These are phyloP conservation scores for Cosmia pyralina DNA, from an alignment of 2,888 invertebrate genomes.

Conservation along the genomic window DNA sequence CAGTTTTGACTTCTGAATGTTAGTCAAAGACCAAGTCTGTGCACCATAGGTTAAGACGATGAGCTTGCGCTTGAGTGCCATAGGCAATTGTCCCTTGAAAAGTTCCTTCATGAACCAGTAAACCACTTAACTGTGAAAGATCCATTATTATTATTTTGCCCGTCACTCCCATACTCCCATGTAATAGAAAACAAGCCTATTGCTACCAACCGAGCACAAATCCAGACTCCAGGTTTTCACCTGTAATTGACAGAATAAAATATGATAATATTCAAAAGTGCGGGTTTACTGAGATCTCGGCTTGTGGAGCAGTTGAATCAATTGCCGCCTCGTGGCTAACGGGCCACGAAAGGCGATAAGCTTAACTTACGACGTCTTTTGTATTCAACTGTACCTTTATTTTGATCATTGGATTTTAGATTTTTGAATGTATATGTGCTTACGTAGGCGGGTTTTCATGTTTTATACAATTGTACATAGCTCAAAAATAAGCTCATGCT, in stretches of 20 bases:
- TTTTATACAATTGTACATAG: not conserved
- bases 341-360: conserved; percentile 85
- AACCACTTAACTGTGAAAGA: not conserved
- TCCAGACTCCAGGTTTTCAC: conserved; percentile 20
- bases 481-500: not conserved
- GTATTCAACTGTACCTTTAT: conserved; percentile 82
- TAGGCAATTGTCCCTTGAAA: no score
- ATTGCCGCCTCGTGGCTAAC: conserved; percentile 86
- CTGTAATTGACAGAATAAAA: conserved; percentile 84
- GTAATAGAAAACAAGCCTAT: not conserved
- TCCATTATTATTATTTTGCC: not conserved
- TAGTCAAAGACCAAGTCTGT: no score
- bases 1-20: no score
- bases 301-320: conserved; percentile 80
- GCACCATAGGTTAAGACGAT: no score
- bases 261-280: conserved; percentile 83
- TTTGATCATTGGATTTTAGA: conserved; percentile 72
- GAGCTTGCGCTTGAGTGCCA: no score
- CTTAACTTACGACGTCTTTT: conserved; percentile 86
- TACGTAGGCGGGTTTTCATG: not conserved
- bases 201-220: not conserved
- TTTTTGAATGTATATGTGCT: conserved; percentile 24
- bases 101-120: no score
- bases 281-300: conserved; percentile 77
- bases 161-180: not conserved